Base-by-base conservation (phyloP, 1,140 invertebrate genomes). In the Ruditapes philippinarum region DNA sequence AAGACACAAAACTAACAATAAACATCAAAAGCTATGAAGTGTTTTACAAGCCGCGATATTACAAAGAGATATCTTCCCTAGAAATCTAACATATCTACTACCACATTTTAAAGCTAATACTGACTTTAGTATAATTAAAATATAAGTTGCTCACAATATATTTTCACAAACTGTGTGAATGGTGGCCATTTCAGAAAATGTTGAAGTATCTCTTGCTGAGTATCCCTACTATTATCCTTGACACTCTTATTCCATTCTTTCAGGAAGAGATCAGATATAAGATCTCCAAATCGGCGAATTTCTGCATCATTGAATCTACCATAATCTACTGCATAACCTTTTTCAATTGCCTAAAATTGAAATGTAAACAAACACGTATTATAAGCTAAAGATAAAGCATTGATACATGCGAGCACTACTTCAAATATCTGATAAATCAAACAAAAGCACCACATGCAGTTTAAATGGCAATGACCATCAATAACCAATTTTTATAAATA, bases 111-210 rank as follows among this genome's bases (percentile, higher is more conserved):
- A 51, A 51, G 9, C 22, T 51, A 51, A 22, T 51, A 11, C 9
- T 51, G 9, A 22, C 22, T 12, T 9, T 51, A 51, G 49, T 9
- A 11, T 51, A 11, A 22, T 12, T 51, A n/a, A 70, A 73, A 19
- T 57, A 57, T 4, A 65, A 5, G n/a, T 17, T 40, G 42, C 68
- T 73, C 28, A 73, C 68, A 73, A 42, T 73, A 73, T 42, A 40
- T 73, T n/a, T 73, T 73, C 68, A 73, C 36, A n/a, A 25, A 73
- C 36, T 73, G 68, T 25, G 38, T 40, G n/a, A 73, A 73, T 42
- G 68, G 68, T 14, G 68, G 36, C 68, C 68, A 73, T 42, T 42
- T 73, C 36, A 73, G n/a, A 40, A 42, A 40, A 42, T 73, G 68
- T 17, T 25, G 68, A 12, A 22, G 40, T 25, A 73, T 73, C 19